Percentiles rank a stretch among this genome's conserved stretches.
Conservation (phyloP, 2,888 invertebrate species). For the Eucriotettix oculatus region DNA sequence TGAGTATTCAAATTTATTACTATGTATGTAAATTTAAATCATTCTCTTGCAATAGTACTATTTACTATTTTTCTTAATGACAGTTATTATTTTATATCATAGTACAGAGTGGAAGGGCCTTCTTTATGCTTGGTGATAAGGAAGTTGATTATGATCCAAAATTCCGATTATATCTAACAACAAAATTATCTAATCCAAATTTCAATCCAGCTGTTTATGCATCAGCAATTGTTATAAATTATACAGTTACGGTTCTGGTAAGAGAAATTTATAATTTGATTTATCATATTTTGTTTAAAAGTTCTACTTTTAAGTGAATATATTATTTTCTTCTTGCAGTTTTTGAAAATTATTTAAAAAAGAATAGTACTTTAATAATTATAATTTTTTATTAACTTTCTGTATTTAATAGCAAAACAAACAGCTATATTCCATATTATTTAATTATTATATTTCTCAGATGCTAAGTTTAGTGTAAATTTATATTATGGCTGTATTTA, state of each 20-base stretch:
- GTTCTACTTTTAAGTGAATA: no score
- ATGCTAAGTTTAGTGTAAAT: no score
- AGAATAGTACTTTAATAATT: no score
- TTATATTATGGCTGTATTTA: no score
- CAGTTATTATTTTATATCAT: slow-evolving; percentile 8
- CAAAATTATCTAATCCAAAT: slow-evolving; percentile 75
- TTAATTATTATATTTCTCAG: no score
- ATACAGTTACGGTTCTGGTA: slow-evolving; percentile 69
- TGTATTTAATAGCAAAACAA: no score
- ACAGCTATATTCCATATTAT: no score
- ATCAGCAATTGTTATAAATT: slow-evolving; percentile 79
- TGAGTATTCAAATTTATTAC: neutral
- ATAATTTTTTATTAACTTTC: no score
- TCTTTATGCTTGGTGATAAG: slow-evolving; percentile 70
- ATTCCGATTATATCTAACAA: slow-evolving; percentile 78
- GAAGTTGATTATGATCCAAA: slow-evolving; percentile 81
- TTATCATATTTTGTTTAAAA: no score
- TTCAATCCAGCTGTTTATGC: slow-evolving; percentile 77
- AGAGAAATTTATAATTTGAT: no score
- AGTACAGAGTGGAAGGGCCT: slow-evolving; percentile 56
- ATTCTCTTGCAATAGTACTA: neutral
- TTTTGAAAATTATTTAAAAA: no score
- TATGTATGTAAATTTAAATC: neutral
- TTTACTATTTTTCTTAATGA: neutral
- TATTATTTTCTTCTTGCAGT: no score